Percentiles rank a stretch among this genome's conserved stretches.
Conservation (phyloP, 2,888 invertebrate species). For the Rotaria macrura region DNA sequence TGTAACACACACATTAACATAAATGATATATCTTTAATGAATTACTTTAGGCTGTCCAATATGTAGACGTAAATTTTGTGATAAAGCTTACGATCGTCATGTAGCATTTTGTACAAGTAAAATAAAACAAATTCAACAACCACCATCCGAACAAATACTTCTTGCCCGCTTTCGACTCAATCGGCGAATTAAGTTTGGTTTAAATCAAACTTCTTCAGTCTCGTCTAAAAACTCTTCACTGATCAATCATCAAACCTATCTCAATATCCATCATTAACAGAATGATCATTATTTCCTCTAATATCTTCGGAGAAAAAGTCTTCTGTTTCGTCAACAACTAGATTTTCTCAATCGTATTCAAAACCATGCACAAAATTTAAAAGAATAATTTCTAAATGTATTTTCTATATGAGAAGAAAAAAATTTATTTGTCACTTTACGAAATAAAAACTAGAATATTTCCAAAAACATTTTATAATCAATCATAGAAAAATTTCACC, state of each 20-base stretch:
- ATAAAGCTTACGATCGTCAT: neutral
- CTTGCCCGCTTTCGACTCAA: neutral
- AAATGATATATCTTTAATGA: too few species aligned
- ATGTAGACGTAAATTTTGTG: neutral
- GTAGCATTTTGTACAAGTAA: neutral
- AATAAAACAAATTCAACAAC: neutral
- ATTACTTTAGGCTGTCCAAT: neutral
- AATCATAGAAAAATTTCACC: constrained; percentile 1
- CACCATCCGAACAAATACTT: neutral
- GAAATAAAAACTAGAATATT: neutral
- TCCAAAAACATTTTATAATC: neutral
- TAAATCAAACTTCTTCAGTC: neutral
- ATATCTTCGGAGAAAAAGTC: neutral
- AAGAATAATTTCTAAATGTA: neutral
- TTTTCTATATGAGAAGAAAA: neutral
- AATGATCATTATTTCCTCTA: neutral
- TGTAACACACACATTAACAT: too few species aligned
- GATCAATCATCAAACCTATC: too few species aligned
- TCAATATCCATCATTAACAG: neutral
- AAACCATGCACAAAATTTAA: neutral
- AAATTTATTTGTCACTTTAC: neutral
- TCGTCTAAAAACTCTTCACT: neutral
- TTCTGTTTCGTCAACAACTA: neutral
- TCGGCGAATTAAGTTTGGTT: neutral
- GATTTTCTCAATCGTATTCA: neutral